These are phyloP conservation scores for Macrosteles quadrilineatus DNA, from an alignment of 1,140 invertebrate species.

Conservation along the genomic window DNA sequence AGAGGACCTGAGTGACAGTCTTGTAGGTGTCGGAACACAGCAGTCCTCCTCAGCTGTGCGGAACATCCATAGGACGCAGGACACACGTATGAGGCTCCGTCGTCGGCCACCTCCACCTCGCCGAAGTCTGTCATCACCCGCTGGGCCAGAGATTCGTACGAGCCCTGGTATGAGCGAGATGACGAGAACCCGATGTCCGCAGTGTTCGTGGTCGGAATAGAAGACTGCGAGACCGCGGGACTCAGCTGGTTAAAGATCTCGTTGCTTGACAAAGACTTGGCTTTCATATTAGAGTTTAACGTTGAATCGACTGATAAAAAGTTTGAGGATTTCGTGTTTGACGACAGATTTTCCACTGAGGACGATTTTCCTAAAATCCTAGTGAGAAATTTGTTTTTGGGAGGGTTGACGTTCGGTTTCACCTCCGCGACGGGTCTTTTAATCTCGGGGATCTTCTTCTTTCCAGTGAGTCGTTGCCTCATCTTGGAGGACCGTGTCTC, in stretches of 20 bases:
- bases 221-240: neutral
- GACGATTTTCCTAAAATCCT: conserved; percentile 37
- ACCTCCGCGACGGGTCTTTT: neutral
- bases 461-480: conserved; percentile 31
- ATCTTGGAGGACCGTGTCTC: conserved; percentile 30
- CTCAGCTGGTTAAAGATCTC: conserved; percentile 25
- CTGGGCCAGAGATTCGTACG: conserved; percentile 24
- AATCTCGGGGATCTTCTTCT: conserved; percentile 30
- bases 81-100: conserved; percentile 29
- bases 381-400: conserved; percentile 36
- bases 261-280: conserved; percentile 30
- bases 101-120: conserved; percentile 8
- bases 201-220: neutral
- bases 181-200: conserved; percentile 11
- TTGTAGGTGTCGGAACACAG: conserved; percentile 25
- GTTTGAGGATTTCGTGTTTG: neutral
- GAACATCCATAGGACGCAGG: conserved; percentile 12
- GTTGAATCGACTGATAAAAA: neutral
- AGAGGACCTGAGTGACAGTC: conserved; percentile 30
- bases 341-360: conserved; percentile 35
- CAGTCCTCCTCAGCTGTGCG: conserved; percentile 1
- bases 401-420: conserved; percentile 7
- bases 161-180: conserved; percentile 29
- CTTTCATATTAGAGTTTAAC: conserved; percentile 21
- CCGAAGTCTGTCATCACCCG: conserved; percentile 27